Evolutionary conservation across 2,797 vertebrate species (phyloP).

Genomic region (Tokudaia tokunoshimensis): DNA sequence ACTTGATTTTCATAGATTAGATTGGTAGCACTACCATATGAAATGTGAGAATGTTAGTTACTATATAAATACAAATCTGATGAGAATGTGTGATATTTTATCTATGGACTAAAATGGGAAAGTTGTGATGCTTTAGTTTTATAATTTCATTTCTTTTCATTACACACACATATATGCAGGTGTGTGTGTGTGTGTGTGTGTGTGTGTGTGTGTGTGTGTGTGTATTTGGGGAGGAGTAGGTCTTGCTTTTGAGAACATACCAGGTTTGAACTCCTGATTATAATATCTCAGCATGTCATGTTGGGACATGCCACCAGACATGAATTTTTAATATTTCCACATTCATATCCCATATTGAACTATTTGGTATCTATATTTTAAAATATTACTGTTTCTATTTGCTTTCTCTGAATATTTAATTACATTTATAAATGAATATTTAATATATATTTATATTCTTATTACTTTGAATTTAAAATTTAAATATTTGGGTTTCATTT

Average conservation of each 20-base stretch:
- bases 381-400: background rate
- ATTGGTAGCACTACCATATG: no score
- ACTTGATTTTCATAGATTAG: background rate
- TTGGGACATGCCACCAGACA: background rate
- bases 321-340: background rate
- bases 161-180: background rate
- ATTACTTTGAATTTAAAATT: background rate
- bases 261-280: background rate
- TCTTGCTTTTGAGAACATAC: background rate
- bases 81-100: background rate
- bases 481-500: background rate
- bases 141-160: background rate
- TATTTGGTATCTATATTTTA: background rate
- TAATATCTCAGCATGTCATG: background rate
- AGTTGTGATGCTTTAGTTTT: background rate
- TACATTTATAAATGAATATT: background rate
- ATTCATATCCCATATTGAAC: background rate
- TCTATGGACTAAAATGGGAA: background rate
- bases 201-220: background rate
- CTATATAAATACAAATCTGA: background rate
- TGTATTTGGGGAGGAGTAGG: background rate
- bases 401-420: background rate
- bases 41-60: background rate
- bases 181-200: background rate
- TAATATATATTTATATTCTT: background rate